Evolutionary conservation across 2,888 invertebrate genomes (phyloP), one percentile per base, ranked within the genome.

Genomic region (Iphiclides podalirius): DNA sequence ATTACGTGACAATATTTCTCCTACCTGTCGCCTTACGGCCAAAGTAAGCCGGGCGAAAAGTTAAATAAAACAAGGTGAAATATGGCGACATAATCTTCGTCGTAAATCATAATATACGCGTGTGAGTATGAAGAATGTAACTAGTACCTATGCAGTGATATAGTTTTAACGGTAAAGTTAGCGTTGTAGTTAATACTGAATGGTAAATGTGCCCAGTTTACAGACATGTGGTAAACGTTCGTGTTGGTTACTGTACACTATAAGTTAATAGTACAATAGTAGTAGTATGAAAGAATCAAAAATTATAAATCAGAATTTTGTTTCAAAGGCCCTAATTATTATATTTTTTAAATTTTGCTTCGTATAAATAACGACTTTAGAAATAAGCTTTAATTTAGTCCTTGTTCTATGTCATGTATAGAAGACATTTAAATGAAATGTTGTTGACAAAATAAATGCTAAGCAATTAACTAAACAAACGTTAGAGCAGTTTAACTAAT

Each of bases 261-360:
- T n/a, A n/a, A n/a, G n/a, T n/a, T n/a, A n/a, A n/a, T n/a, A n/a
- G n/a, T n/a, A n/a, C n/a, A n/a, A n/a, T n/a, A n/a, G n/a, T n/a
- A n/a, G 20, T 4, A 4, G 6, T 20, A 20, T 20, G 20, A 4
- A 20, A 3, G 6, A 20, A 55, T 45, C 57, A 60, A 60, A 64
- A 59, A 59, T 66, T 66, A 61, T 55, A 61, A 57, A 62, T 60
- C 65, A 65, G 4, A 20, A 4, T 4, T 20, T 4, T 6, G 20
- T 20, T n/a, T n/a, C n/a, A n/a, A n/a, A n/a, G n/a, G n/a, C 8
- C 28, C 28, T 28, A 9, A 9, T n/a, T 28, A 28, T 28, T 9
- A 28, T 9, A 28, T 2, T 28, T 28, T 9, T 9, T 9, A 28
- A n/a, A n/a, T n/a, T n/a, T n/a, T n/a, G n/a, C n/a, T n/a, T n/a